phyloP scores from a whole-genome alignment of 2,113 vertebrate species.

The Camelus bactrianus region DNA sequence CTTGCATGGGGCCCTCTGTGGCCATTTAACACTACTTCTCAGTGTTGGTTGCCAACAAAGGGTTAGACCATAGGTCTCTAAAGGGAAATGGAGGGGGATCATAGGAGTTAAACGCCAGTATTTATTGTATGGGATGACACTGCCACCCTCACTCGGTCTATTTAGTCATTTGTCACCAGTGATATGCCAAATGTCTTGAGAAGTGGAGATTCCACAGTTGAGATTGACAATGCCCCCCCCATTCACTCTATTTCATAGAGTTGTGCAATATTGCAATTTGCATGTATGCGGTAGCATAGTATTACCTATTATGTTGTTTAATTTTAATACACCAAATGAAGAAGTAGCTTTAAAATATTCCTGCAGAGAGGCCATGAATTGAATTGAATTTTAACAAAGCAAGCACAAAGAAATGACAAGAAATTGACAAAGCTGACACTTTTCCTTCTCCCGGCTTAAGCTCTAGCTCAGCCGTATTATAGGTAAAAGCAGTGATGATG shows the following conservation, averaged over 20 bases:
- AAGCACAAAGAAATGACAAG: background rate
- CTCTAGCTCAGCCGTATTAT: background rate
- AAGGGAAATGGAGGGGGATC: background rate
- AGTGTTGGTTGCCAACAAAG: background rate
- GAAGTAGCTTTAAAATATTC: slow-evolving; percentile 55
- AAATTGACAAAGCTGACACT: background rate
- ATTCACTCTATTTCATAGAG: background rate
- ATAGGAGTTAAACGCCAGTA: background rate
- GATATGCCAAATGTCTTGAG: background rate
- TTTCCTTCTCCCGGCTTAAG: background rate
- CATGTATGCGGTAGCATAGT: background rate
- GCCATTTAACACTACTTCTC: background rate
- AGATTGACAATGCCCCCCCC: background rate
- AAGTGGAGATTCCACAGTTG: background rate
- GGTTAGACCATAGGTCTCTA: background rate
- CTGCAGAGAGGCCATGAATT: background rate
- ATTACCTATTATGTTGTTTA: slow-evolving; percentile 31
- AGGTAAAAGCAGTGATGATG: background rate
- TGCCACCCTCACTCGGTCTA: background rate
- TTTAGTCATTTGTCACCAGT: background rate
- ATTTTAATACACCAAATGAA: slow-evolving; percentile 61
- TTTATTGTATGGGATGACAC: background rate
- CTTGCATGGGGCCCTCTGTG: background rate
- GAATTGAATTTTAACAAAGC: slow-evolving; percentile 46
- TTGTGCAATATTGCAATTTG: slow-evolving; percentile 19